phyloP scores from a whole-genome alignment of 30 jellyfish, hydroid and myxozoan species.

The Pseudorhiza aurosa region DNA sequence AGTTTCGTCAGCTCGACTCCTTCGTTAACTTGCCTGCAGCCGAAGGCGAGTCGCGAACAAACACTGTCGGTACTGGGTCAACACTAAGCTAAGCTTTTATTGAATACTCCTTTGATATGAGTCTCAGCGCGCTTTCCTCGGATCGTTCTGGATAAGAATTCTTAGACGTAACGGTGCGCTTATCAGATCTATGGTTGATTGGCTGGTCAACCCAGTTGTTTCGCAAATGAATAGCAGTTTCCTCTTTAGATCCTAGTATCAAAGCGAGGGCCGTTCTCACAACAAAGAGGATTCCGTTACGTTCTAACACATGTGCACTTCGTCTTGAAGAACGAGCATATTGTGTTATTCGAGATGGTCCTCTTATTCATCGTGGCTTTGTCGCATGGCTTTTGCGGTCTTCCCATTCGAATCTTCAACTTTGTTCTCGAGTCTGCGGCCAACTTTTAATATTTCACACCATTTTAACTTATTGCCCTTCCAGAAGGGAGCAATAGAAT shows the following conservation, averaged over 20 bases:
- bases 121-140: neutral
- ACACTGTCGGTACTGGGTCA: slow-evolving; percentile 34
- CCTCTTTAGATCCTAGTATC: neutral
- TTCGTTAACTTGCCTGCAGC: neutral
- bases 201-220: slow-evolving; percentile 36
- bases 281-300: slow-evolving; percentile 14
- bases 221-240: slow-evolving; percentile 20
- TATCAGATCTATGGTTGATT: slow-evolving; percentile 51
- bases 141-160: slow-evolving; percentile 15
- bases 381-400: slow-evolving; percentile 57
- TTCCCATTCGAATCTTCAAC: neutral
- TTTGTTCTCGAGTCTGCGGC: slow-evolving; percentile 28
- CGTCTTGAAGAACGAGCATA: neutral
- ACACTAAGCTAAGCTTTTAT: slow-evolving; percentile 19
- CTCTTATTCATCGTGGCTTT: slow-evolving; percentile 1
- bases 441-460: neutral
- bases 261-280: neutral
- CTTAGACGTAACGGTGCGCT: slow-evolving; percentile 73
- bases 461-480: neutral
- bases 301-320: slow-evolving; percentile 2
- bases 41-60: neutral
- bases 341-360: slow-evolving; percentile 9
- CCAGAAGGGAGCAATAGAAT: too few relatives aligned
- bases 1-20: neutral
- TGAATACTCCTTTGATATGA: neutral